Evolutionary conservation across 2,888 invertebrate genomes (phyloP), one percentile per base, ranked within the genome.

Genomic region (Cecidostiba fungosa): DNA sequence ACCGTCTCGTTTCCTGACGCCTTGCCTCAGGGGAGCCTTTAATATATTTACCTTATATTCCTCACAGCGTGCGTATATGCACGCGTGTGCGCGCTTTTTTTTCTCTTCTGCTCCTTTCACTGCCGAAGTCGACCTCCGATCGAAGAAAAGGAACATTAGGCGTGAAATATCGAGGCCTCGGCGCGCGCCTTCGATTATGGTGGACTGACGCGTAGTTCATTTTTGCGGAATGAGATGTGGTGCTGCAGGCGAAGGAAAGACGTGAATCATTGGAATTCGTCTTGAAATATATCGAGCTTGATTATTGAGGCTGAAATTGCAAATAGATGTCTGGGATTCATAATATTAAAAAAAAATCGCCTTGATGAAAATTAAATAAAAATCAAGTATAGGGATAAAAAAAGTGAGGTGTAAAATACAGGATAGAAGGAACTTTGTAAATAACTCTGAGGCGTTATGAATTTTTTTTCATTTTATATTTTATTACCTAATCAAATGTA

Each of bases 401-500:
- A 43, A 43, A 43, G 12, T 43, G 12, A 43, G 43, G 10, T 43
- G 12, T 10, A n/a, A 8, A 70, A 0, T 39, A 3, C 4, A 59
- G 32, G 70, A 36, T n/a, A 6, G 29, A 70, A 12, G 70, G 19
- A 66, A 32, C 1, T n/a, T 36, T 8, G 23, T 8, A 70, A 70
- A 16, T 70, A 70, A 70, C 10, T 32, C 29, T 59, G 32, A 69
- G 12, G 0, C 16, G 0, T 4, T 77, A n/a, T n/a, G 12, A 3
- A 23, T 39, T 82, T 82, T 80, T n/a, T 72, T 85, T 74, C 26
- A 72, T 87, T 88, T 87, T 87, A 85, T 88, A 86, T 89, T 91
- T 91, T 91, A 93, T 93, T 93, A 93, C 92, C 93, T 93, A 93
- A 93, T 93, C 92, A 93, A 93, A 93, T 93, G 92, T 93, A 93